A percentile compares a stretch with the other conserved stretches of the same genome.
Conservation (phyloP, 2,888 invertebrate species). For the Brassicogethes aeneus region DNA sequence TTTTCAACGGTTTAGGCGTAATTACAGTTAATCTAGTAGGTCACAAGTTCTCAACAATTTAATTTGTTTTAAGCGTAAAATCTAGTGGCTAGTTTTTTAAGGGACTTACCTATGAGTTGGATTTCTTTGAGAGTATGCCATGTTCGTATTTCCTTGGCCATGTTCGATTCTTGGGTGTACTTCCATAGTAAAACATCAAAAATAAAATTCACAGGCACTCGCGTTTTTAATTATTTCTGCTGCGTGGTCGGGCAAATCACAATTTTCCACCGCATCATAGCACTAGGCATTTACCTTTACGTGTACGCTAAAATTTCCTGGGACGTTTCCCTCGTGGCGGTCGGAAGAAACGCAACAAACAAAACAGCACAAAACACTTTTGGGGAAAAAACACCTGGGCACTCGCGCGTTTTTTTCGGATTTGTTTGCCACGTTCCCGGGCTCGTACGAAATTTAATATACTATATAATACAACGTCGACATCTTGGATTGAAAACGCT, state of each 20-base stretch:
- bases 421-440: not conserved
- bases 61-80: too few relatives aligned
- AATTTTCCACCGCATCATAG: not conserved
- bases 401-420: not conserved
- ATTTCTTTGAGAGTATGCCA: conserved; percentile 1
- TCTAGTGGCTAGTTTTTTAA: too few relatives aligned
- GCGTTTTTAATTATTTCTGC: not conserved
- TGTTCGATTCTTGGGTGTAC: conserved; percentile 1
- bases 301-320: too few relatives aligned
- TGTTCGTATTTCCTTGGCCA: not conserved
- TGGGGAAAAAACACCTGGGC: too few relatives aligned
- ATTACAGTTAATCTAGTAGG: too few relatives aligned
- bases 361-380: too few relatives aligned
- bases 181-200: not conserved
- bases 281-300: too few relatives aligned
- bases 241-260: not conserved
- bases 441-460: not conserved
- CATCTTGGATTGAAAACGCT: not conserved
- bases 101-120: conserved; percentile 1
- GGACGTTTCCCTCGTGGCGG: too few relatives aligned
- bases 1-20: too few relatives aligned
- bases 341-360: not conserved
- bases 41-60: too few relatives aligned
- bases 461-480: not conserved
- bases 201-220: not conserved